Percentiles rank a stretch among this genome's conserved stretches.
Conservation (phyloP, 2,113 vertebrate species). For the Gasterosteus aculeatus region DNA sequence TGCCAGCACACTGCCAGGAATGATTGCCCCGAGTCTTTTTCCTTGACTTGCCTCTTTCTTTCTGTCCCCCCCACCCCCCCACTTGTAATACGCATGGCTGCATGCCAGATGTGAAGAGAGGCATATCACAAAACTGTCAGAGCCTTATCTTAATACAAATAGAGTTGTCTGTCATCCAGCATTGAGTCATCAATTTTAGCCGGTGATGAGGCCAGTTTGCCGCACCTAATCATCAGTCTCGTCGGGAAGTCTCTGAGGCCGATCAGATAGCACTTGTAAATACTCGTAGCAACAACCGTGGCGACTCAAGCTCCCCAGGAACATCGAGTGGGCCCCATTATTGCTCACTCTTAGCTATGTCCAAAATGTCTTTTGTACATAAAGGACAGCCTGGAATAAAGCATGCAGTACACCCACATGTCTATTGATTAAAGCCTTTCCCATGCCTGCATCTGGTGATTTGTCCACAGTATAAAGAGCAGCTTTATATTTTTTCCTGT, state of each 20-base stretch:
- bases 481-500: conserved; percentile 98
- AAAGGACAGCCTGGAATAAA: conserved; percentile 72
- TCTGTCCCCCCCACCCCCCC: conserved; percentile 50
- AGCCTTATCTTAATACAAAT: conserved; percentile 96
- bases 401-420: conserved; percentile 91
- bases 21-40: conserved; percentile 91
- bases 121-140: conserved; percentile 91
- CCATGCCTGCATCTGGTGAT: conserved; percentile 92
- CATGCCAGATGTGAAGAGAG: conserved; percentile 96
- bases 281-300: conserved; percentile 89
- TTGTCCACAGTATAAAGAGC: conserved; percentile 95
- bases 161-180: conserved; percentile 95
- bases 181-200: conserved; percentile 99
- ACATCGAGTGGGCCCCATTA: conserved; percentile 94
- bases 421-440: conserved; percentile 98
- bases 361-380: conserved; percentile 84
- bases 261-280: conserved; percentile 97
- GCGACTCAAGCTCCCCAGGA: conserved; percentile 93
- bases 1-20: conserved; percentile 89
- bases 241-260: conserved; percentile 92
- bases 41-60: conserved; percentile 70
- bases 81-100: conserved; percentile 83
- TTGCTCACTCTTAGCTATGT: conserved; percentile 90
- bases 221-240: conserved; percentile 98
- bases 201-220: conserved; percentile 96